Conservation (phyloP, 2,888 invertebrate species). For the Psylliodes chrysocephalus region DNA sequence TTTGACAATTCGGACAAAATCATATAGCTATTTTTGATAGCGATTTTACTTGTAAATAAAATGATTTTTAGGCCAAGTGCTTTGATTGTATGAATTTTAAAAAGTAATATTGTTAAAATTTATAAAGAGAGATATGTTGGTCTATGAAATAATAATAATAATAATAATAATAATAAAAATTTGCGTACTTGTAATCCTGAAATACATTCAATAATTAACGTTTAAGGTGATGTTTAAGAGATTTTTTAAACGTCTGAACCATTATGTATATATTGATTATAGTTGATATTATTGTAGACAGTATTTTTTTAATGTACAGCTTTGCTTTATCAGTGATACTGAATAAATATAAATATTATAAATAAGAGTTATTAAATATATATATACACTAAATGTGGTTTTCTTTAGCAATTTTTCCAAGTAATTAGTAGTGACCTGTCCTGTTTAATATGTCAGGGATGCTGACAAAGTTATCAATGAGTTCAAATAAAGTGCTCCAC, state of each 20-base stretch:
- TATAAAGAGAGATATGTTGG: constrained; percentile 40
- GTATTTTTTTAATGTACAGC: constrained; percentile 65
- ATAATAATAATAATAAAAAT: no score
- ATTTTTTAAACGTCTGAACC: constrained; percentile 48
- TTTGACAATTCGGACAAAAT: not conserved
- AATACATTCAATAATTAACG: constrained; percentile 59
- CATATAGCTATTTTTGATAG: constrained; percentile 6
- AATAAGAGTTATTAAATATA: constrained; percentile 32
- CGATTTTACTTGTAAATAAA: not conserved
- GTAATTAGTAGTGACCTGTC: no score
- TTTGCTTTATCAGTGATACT: constrained; percentile 61
- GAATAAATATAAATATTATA: constrained; percentile 34
- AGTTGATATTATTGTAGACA: constrained; percentile 61
- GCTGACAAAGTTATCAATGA: no score
- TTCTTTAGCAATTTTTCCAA: no score
- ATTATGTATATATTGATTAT: constrained; percentile 55
- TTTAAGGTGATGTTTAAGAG: constrained; percentile 54
- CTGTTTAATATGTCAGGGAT: no score
- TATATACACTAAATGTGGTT: constrained; percentile 14
- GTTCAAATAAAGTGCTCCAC: no score
- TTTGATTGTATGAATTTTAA: not conserved
- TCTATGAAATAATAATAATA: no score
- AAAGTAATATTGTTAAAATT: constrained; percentile 33
- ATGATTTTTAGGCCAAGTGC: not conserved
- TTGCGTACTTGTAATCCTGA: constrained; percentile 44